Evolutionary conservation across 2,113 vertebrate species (phyloP).

Genomic region (Dinomys branickii): DNA sequence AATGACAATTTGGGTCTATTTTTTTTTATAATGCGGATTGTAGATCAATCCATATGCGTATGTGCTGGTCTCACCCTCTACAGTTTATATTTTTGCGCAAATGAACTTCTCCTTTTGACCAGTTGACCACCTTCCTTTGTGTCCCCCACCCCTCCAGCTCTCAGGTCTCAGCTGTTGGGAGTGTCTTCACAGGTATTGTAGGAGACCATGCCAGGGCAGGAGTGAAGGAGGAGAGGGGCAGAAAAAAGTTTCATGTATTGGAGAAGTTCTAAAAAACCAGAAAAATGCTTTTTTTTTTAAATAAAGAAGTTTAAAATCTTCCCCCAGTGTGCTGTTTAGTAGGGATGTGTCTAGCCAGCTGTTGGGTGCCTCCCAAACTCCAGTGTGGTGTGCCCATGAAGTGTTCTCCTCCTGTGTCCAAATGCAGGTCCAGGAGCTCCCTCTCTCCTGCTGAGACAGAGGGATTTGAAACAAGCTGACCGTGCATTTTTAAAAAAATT

Average conservation of each 20-base stretch:
- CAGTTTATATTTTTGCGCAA: conserved; percentile 75
- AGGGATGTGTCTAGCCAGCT: not conserved
- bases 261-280: conserved; percentile 72
- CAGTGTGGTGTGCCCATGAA: not conserved
- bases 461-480: not conserved
- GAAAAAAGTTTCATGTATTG: conserved; percentile 25
- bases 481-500: too few species aligned
- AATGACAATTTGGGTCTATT: conserved; percentile 82
- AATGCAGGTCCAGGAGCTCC: not conserved
- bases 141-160: not conserved
- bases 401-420: not conserved
- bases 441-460: not conserved
- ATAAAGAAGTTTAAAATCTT: conserved; percentile 57
- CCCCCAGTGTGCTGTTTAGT: not conserved
- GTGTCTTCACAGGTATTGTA: not conserved
- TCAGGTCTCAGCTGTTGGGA: not conserved
- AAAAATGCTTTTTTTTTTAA: conserved; percentile 65
- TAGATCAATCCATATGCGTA: conserved; percentile 91
- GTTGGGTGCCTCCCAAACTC: not conserved
- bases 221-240: not conserved
- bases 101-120: conserved; percentile 77
- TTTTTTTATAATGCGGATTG: conserved; percentile 89
- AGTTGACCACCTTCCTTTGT: conserved; percentile 28
- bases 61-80: conserved; percentile 80
- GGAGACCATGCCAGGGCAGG: not conserved